phyloP scores from a whole-genome alignment of 2,113 vertebrate species.

The Orientallactaga bullata region DNA sequence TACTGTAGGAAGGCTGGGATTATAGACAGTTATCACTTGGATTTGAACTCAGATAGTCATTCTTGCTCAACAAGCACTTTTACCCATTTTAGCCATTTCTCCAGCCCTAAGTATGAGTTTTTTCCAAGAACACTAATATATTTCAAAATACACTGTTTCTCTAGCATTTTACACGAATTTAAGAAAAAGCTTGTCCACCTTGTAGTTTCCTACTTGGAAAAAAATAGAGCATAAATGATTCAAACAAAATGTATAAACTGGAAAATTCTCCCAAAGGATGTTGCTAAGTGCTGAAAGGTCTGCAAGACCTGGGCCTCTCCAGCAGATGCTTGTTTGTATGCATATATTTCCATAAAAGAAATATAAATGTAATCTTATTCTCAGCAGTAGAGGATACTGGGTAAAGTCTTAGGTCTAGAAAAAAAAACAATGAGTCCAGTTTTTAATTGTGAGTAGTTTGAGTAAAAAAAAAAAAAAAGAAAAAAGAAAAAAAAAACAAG shows the following conservation, averaged over 20 bases:
- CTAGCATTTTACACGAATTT: slow-evolving; percentile 1
- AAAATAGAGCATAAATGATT: slow-evolving; percentile 48
- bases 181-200: neutral
- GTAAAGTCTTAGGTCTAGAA: neutral
- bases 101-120: neutral
- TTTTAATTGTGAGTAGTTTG: neutral
- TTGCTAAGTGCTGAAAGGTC: too few species aligned
- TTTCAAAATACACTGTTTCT: neutral
- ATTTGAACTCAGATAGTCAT: too few species aligned
- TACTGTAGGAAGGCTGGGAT: too few species aligned
- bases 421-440: neutral
- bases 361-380: slow-evolving; percentile 22
- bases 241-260: neutral
- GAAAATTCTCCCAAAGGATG: neutral
- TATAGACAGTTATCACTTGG: too few species aligned
- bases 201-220: slow-evolving; percentile 23
- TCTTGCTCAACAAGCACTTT: too few species aligned
- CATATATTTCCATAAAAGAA: slow-evolving; percentile 36
- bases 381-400: neutral
- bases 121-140: slow-evolving; percentile 31
- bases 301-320: too few species aligned
- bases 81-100: too few species aligned
- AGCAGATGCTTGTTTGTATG: neutral
- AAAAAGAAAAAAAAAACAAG: neutral
- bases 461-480: neutral